These are phyloP conservation scores for Mastomys natalensis DNA, from an alignment of 2,113 vertebrate genomes.

Conservation along the genomic window DNA sequence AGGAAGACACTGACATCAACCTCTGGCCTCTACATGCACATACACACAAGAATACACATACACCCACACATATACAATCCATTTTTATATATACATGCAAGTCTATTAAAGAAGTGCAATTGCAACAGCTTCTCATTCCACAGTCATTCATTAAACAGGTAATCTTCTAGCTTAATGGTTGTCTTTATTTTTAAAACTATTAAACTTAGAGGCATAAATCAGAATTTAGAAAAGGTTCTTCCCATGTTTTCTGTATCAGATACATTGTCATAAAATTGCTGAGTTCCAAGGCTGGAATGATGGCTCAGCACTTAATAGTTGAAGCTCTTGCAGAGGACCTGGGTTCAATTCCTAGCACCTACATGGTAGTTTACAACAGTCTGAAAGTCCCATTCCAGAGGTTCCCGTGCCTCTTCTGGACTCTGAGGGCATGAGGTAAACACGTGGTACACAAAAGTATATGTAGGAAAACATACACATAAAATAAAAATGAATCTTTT, in stretches of 20 bases:
- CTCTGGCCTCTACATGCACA: neutral
- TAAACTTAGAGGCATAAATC: neutral
- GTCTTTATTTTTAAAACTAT: neutral
- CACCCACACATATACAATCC: neutral
- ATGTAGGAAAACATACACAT: neutral
- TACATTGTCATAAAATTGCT: neutral
- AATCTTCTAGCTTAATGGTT: neutral
- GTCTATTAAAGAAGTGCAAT: neutral
- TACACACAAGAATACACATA: neutral
- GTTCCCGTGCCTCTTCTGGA: neutral
- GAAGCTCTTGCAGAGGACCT: neutral
- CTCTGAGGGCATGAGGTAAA: neutral
- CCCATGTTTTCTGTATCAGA: constrained; percentile 55
- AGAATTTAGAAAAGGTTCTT: constrained; percentile 40
- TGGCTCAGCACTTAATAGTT: neutral
- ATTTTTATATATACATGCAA: neutral
- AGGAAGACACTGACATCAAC: neutral
- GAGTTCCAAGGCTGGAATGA: neutral
- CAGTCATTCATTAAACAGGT: neutral
- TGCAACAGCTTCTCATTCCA: constrained; percentile 8
- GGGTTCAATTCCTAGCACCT: neutral
- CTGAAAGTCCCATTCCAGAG: neutral
- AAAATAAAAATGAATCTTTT: neutral
- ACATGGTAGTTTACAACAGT: neutral
- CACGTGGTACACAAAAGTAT: neutral